A percentile compares a stretch with the other conserved stretches of the same genome.
Evolutionary conservation across 1,140 invertebrate species (phyloP).

Genomic region (Phenacoccus solenopsis): DNA sequence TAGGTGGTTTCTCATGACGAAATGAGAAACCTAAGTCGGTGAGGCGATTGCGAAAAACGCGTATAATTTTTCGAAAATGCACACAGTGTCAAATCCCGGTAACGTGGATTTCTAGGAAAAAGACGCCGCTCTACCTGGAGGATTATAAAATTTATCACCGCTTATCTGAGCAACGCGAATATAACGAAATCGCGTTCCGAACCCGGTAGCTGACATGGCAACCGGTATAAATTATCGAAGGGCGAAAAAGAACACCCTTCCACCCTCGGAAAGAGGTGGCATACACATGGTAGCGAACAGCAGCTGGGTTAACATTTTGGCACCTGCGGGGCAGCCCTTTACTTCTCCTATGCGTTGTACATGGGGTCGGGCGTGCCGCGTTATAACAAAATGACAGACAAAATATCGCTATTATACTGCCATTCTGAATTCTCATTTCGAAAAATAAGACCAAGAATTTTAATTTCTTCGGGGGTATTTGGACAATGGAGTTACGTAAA

Average conservation of each 20-base stretch:
- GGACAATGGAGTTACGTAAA: too few relatives aligned
- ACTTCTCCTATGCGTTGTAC: neutral
- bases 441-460: too few relatives aligned
- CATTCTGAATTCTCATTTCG: neutral
- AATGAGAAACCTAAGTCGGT: too few relatives aligned
- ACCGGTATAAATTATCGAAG: constrained; percentile 16
- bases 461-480: too few relatives aligned
- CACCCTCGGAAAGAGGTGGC: neutral
- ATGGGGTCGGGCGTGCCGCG: constrained; percentile 11
- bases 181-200: neutral
- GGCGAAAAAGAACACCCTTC: constrained; percentile 6
- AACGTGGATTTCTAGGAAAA: too few relatives aligned
- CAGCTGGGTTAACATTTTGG: constrained; percentile 12
- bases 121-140: neutral
- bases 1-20: too few relatives aligned
- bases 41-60: too few relatives aligned
- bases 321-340: constrained; percentile 14
- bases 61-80: too few relatives aligned
- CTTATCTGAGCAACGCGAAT: neutral
- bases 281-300: constrained; percentile 11
- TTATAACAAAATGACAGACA: constrained; percentile 14
- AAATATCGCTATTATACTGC: constrained; percentile 10
- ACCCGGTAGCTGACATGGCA: constrained; percentile 12
- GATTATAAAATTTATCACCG: neutral
- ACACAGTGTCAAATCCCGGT: too few relatives aligned